Evolutionary conservation across 2,113 vertebrate genomes (phyloP), one percentile per base, ranked within the genome.

Genomic region (Amia ocellicauda): DNA sequence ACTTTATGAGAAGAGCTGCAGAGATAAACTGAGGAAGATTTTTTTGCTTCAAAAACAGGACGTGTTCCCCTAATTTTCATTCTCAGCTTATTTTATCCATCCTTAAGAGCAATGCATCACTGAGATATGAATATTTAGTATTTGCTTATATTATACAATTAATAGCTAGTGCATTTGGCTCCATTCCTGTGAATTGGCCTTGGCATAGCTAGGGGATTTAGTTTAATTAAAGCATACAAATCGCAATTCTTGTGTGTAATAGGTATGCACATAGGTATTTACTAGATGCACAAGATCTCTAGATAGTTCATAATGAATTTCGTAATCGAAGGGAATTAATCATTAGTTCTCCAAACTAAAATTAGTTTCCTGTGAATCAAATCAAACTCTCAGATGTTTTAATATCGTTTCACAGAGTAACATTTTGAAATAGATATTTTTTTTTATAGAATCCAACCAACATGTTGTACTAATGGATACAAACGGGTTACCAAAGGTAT

Each of bases 111-210:
- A 36, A 36, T 36, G 11, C 16, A 58, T 47, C 26, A 16, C 42
- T 3, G 4, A 56, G 19, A 49, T 27, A 65, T 65, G 19, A 57
- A 65, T 65, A 65, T 58, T 65, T 58, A 58, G 22, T 3, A 24
- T 47, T 3, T 9, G 27, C 54, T 58, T 50, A 50, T 29, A 27
- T 26, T 24, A 11, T 19, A 20, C 17, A n/a, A n/a, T 13, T 36
- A 49, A 28, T 47, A 11, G 54, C 54, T 22, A 57, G 23, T 43
- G 52, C n/a, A 42, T 29, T 64, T 28, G 17, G 28, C 3, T 36
- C 1, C 11, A 10, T 1, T 36, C 31, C 31, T 1, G 11, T 4
- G 31, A 36, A 23, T 23, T 42, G 40, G 7, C 41, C 9, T 26
- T 23, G 22, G 55, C 24, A 10, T 22, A 27, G 51, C 16, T 43